Evolutionary conservation across 30 jellyfish, hydroid and myxozoan species (phyloP).

Genomic region (Aurelia aurita complex sp. Pacific): DNA sequence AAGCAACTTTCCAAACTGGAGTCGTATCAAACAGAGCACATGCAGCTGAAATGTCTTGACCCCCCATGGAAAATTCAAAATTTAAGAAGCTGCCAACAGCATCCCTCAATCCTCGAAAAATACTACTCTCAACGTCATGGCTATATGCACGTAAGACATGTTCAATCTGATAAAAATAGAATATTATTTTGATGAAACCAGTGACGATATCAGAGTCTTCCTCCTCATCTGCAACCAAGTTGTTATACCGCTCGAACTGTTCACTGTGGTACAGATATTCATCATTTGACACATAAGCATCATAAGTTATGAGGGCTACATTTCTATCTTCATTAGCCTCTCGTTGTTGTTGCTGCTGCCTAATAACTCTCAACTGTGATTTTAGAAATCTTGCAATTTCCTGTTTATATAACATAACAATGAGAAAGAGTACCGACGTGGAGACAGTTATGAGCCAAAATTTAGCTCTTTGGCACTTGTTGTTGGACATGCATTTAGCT

Average conservation of each 20-base stretch:
- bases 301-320: no score
- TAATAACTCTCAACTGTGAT: not conserved
- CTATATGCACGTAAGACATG: conserved; percentile 1
- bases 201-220: not conserved
- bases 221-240: no score
- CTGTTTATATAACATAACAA: not conserved
- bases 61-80: conserved; percentile 15
- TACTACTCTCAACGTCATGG: not conserved
- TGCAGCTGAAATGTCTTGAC: not conserved
- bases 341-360: no score
- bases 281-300: no score
- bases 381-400: not conserved
- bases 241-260: no score
- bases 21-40: conserved; percentile 1
- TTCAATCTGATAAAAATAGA: conserved; percentile 55
- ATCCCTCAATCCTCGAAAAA: not conserved
- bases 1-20: not conserved
- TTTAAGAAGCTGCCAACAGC: conserved; percentile 18
- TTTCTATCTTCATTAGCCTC: no score
- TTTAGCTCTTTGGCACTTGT: not conserved
- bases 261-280: no score
- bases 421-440: not conserved
- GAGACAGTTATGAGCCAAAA: not conserved
- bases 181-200: conserved; percentile 33
- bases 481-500: not conserved